phyloP scores from a whole-genome alignment of 92 coral and sea anemone genomes.

The Zoanthus sansibaricus region DNA sequence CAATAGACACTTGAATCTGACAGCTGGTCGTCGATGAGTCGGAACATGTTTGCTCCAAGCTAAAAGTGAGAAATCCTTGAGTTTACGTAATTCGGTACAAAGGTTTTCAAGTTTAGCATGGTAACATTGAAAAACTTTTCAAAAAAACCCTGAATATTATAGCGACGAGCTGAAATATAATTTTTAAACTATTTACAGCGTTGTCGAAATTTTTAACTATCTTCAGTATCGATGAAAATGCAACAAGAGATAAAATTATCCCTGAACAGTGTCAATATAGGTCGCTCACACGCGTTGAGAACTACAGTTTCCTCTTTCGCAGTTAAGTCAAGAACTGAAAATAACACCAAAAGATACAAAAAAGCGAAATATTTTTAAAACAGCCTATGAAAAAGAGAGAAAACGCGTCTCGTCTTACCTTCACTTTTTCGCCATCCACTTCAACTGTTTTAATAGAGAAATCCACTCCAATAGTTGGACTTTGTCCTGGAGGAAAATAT shows the following conservation, averaged over 20 bases:
- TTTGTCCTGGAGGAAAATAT: slow-evolving; percentile 91
- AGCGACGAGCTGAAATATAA: no score
- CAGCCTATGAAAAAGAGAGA: not conserved
- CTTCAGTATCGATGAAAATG: no score
- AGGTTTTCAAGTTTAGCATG: not conserved
- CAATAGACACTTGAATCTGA: not conserved
- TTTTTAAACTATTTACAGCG: no score
- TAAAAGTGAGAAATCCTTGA: not conserved
- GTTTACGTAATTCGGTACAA: not conserved
- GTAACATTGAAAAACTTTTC: not conserved
- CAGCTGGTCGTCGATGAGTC: not conserved
- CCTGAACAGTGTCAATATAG: no score
- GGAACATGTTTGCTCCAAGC: not conserved
- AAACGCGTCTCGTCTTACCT: slow-evolving; percentile 63
- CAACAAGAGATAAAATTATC: no score
- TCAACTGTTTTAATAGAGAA: slow-evolving; percentile 95
- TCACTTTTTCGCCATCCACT: slow-evolving; percentile 93
- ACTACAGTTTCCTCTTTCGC: not conserved
- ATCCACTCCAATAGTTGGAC: slow-evolving; percentile 99
- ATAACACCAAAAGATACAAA: not conserved
- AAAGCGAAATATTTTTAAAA: not conserved
- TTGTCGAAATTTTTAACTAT: no score
- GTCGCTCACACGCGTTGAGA: not conserved
- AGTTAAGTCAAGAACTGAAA: not conserved
- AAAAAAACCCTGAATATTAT: not conserved